Conservation (phyloP, 1,140 invertebrate species). For the Agrilus planipennis region DNA sequence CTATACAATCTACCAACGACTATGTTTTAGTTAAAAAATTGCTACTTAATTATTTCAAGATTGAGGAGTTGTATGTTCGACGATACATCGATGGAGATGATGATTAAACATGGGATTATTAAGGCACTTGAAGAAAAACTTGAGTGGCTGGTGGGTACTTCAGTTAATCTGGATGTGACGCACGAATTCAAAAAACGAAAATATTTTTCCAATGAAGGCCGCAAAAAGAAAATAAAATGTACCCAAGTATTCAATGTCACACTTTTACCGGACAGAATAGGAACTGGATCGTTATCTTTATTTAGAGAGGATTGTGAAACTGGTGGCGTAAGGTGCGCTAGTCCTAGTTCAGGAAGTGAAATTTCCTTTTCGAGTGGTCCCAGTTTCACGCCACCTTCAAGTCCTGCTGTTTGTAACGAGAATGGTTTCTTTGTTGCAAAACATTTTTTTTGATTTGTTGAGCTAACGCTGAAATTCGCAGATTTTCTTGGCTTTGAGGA, state of each 20-base stretch:
- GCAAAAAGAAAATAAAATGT: constrained; percentile 3
- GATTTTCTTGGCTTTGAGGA: constrained; percentile 6
- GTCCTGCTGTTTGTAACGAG: not conserved
- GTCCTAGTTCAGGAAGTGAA: constrained; percentile 17
- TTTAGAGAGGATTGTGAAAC: not conserved
- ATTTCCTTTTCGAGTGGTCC: constrained; percentile 13
- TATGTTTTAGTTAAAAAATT: not conserved
- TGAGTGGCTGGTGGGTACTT: constrained; percentile 10
- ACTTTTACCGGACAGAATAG: not conserved
- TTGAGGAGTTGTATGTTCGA: not conserved
- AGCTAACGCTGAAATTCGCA: not conserved
- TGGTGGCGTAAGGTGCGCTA: constrained; percentile 11
- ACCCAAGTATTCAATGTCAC: not conserved
- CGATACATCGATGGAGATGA: not conserved
- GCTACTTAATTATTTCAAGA: not conserved
- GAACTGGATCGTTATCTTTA: not conserved
- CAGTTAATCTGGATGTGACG: not conserved
- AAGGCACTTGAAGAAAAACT: constrained; percentile 20
- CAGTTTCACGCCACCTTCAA: constrained; percentile 10
- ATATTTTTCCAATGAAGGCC: not conserved
- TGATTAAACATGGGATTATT: constrained; percentile 17
- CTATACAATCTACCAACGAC: not conserved
- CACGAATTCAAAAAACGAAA: constrained; percentile 3
- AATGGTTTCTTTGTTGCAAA: constrained; percentile 3
- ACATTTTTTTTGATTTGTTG: not conserved